Percentiles rank a stretch among this genome's conserved stretches.
Evolutionary conservation across 2,797 vertebrate genomes (phyloP).

Genomic region (Alcedo atthis): DNA sequence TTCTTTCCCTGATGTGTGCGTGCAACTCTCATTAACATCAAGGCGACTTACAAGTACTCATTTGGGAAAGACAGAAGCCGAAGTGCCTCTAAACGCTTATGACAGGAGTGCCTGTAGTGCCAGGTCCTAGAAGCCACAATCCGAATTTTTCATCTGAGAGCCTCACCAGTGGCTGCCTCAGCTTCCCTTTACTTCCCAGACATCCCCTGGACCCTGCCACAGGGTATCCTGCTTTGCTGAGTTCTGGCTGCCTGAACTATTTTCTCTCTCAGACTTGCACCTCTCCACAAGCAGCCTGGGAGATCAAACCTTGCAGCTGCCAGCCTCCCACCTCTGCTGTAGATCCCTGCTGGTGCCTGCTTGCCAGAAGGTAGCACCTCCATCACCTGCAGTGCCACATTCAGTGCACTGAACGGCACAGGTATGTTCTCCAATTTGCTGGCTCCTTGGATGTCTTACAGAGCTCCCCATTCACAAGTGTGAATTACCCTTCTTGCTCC

Average conservation of each 20-base stretch:
- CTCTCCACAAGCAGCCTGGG: neutral
- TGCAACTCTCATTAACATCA: conserved; percentile 69
- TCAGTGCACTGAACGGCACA: rapidly evolving
- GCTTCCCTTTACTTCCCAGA: neutral
- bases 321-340: neutral
- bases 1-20: conserved; percentile 60
- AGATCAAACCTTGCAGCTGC: neutral
- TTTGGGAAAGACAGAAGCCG: conserved; percentile 46
- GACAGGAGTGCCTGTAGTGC: conserved; percentile 27
- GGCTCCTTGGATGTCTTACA: neutral
- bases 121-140: neutral
- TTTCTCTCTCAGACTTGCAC: neutral
- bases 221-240: neutral
- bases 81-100: conserved; percentile 50
- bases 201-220: rapidly evolving
- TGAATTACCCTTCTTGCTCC: neutral
- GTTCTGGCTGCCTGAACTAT: neutral
- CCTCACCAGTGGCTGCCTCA: neutral
- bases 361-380: neutral
- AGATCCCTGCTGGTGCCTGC: neutral
- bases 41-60: conserved; percentile 52
- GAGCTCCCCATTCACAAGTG: rapidly evolving
- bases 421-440: neutral
- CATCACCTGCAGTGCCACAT: neutral
- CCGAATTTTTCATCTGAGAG: neutral